phyloP scores from a whole-genome alignment of 2,113 vertebrate genomes.

The Rhadina sibilatrix region DNA sequence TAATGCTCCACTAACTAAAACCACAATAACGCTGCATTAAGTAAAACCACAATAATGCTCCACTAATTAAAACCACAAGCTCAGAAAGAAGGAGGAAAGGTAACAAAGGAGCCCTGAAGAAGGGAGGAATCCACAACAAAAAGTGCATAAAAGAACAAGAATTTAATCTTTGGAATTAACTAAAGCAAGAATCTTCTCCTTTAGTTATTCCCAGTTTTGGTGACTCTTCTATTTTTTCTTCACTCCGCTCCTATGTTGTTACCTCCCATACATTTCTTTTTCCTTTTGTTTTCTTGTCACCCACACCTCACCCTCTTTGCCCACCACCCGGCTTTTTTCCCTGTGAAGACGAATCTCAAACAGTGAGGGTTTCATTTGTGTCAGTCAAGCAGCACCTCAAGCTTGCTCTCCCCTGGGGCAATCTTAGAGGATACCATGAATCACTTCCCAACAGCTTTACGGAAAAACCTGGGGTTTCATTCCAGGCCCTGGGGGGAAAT shows the following conservation, averaged over 20 bases:
- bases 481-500: background rate
- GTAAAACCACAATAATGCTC: background rate
- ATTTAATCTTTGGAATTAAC: background rate
- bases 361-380: background rate
- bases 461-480: background rate
- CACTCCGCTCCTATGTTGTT: background rate
- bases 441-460: background rate
- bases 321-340: background rate
- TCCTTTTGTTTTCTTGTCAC: background rate
- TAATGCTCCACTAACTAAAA: background rate
- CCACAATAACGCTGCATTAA: background rate
- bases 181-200: background rate
- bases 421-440: background rate
- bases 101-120: background rate
- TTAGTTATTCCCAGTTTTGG: background rate
- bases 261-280: background rate
- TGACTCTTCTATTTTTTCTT: background rate
- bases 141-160: background rate
- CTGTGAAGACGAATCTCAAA: background rate
- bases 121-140: background rate
- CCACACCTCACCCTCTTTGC: background rate
- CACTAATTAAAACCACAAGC: background rate
- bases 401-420: background rate
- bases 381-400: background rate
- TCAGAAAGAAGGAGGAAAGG: background rate